A percentile compares a stretch with the other conserved stretches of the same genome.
Evolutionary conservation across 2,888 invertebrate species (phyloP).

Genomic region (Eulithis prunata): DNA sequence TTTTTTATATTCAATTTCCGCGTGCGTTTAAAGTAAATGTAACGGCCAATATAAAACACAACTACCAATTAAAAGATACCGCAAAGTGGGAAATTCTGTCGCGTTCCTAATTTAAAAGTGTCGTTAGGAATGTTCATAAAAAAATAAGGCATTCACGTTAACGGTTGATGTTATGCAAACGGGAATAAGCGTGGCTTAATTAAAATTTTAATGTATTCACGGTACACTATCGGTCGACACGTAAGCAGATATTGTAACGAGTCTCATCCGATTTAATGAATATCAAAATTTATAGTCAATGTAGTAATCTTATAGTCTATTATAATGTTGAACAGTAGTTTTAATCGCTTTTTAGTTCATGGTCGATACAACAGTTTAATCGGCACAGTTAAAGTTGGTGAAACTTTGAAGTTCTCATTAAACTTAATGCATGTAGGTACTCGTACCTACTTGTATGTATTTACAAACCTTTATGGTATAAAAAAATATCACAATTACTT

Average conservation of each 20-base stretch:
- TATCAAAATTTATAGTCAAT: constrained; percentile 8
- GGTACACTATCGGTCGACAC: constrained; percentile 42
- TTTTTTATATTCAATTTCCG: constrained; percentile 9
- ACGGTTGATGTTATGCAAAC: constrained; percentile 41
- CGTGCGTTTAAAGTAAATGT: constrained; percentile 11
- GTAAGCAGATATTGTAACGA: constrained; percentile 37
- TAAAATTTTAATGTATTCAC: constrained; percentile 59
- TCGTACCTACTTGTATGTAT: no score
- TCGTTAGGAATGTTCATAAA: constrained; percentile 39
- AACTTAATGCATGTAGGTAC: no score
- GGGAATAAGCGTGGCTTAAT: constrained; percentile 51
- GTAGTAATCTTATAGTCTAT: not conserved
- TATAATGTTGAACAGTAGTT: constrained; percentile 31
- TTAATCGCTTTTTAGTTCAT: constrained; percentile 17
- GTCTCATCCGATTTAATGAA: constrained; percentile 34
- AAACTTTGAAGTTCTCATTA: no score
- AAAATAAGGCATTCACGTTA: constrained; percentile 39
- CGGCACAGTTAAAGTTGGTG: no score
- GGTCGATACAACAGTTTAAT: not conserved
- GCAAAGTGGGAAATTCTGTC: constrained; percentile 28
- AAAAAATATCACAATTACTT: no score
- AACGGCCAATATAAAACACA: constrained; percentile 22
- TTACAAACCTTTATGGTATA: no score
- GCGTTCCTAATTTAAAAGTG: constrained; percentile 41
- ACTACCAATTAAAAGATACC: constrained; percentile 30